phyloP scores from a whole-genome alignment of 2,888 invertebrate genomes.

The Drosophila merina region DNA sequence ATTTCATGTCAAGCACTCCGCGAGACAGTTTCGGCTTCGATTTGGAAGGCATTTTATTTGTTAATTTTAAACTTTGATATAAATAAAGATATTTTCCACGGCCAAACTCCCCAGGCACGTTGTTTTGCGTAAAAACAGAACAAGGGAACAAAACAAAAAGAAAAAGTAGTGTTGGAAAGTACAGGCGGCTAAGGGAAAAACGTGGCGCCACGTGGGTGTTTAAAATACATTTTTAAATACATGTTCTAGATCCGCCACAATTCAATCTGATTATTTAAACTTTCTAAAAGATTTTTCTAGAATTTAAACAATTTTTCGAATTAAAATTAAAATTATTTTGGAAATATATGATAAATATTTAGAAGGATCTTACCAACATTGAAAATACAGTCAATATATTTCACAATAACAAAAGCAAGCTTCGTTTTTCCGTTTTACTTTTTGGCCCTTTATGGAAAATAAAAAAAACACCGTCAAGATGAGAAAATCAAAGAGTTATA shows the following conservation, averaged over 20 bases:
- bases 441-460: background rate
- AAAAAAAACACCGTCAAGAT: background rate
- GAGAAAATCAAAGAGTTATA: background rate
- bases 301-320: too few relatives aligned
- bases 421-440: background rate
- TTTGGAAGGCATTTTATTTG: constrained; percentile 71
- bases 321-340: too few relatives aligned
- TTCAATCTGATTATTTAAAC: too few relatives aligned
- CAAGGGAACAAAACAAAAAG: constrained; percentile 58
- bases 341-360: too few relatives aligned
- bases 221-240: constrained; percentile 20
- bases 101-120: constrained; percentile 45
- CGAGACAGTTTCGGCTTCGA: constrained; percentile 87
- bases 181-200: background rate
- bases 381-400: background rate
- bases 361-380: background rate
- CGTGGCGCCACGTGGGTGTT: constrained; percentile 30
- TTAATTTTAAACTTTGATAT: background rate
- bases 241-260: background rate
- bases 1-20: constrained; percentile 92
- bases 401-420: constrained; percentile 2
- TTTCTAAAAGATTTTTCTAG: too few relatives aligned
- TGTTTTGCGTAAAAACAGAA: constrained; percentile 36
- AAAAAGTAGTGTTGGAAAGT: constrained; percentile 27
- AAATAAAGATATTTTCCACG: background rate